Evolutionary conservation across 2,888 invertebrate genomes (phyloP).

Genomic region (Gibbula magus): DNA sequence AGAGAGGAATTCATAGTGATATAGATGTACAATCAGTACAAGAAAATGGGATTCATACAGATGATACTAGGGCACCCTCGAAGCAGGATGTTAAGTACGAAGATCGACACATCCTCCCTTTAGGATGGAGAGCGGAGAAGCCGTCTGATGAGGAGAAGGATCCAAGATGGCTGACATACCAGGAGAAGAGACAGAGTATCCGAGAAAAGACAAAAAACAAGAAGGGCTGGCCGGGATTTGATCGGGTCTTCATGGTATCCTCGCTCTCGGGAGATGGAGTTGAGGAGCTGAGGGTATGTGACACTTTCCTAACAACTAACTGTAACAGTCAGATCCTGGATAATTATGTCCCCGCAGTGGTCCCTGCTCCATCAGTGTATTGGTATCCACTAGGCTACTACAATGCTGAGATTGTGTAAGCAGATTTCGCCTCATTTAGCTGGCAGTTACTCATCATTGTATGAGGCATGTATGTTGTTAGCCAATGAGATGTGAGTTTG

Average conservation of each 20-base stretch:
- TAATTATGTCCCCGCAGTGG: too few species aligned
- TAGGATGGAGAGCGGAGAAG: neutral
- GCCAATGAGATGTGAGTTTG: too few species aligned
- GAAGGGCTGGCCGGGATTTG: conserved; percentile 85
- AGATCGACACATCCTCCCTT: neutral
- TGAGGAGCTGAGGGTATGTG: conserved; percentile 80
- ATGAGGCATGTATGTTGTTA: too few species aligned
- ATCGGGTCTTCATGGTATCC: conserved; percentile 93
- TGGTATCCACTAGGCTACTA: too few species aligned
- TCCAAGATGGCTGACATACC: conserved; percentile 39
- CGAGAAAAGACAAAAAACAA: conserved; percentile 59
- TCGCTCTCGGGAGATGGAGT: conserved; percentile 87
- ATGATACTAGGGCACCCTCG: neutral
- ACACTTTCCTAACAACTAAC: too few species aligned
- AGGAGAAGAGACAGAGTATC: conserved; percentile 49
- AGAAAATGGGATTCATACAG: neutral
- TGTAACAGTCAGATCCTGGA: too few species aligned
- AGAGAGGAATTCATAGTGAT: too few species aligned
- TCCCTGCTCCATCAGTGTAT: too few species aligned
- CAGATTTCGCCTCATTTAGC: too few species aligned
- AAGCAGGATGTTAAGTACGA: neutral
- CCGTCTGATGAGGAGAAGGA: conserved; percentile 18
- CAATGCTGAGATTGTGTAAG: too few species aligned
- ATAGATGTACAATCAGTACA: too few species aligned
- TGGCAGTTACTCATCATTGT: too few species aligned